Evolutionary conservation across 2,888 invertebrate species (phyloP), one percentile per base, ranked within the genome.

Genomic region (Lasioglossum vierecki): DNA sequence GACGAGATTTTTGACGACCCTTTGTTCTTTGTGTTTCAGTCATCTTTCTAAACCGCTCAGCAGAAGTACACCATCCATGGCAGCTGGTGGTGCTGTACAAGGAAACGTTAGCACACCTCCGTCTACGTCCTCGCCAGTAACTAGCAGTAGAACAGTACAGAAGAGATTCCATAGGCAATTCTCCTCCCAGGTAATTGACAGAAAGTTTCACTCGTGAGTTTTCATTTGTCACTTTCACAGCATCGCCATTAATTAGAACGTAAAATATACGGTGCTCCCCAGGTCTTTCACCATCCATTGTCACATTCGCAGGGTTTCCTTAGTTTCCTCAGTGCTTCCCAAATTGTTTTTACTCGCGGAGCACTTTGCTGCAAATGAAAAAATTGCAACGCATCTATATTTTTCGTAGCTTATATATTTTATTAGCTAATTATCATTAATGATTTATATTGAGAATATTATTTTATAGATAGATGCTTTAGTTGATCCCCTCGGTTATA

Each of bases 111-210:
- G 92, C 88, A 93, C 92, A 84, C 92, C 94, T 60, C 93, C 94
- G 76, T 93, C 93, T 71, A 92, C 93, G 84, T 93, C 94, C 57
- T 92, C 94, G 77, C 95, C 95, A 76, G 95, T 96, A 89, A 96
- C 96, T 90, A 97, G 97, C 71, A 97, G 97, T 94, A 97, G 97
- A 94, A 96, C 97, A 74, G 96, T 98, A 70, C 98, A 98, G 95
- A 98, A 98, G 95, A 98, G 98, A 95, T 98, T 98, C 95, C 97
- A 97, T 94, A 96, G 98, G 88, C 97, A 98, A 95, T 98, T 98
- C 95, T 97, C 97, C 46, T 0, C 46, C 89, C 97, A 97, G 94
- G 94, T 94, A 93, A 82, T 78, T 80, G 18, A 60, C 76, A 15
- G 18, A 66, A 30, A 46, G 49, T 77, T 76, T 71, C 71, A 9